These are phyloP conservation scores for Syncerus caffer DNA, from an alignment of 2,797 vertebrate genomes.

Conservation along the genomic window DNA sequence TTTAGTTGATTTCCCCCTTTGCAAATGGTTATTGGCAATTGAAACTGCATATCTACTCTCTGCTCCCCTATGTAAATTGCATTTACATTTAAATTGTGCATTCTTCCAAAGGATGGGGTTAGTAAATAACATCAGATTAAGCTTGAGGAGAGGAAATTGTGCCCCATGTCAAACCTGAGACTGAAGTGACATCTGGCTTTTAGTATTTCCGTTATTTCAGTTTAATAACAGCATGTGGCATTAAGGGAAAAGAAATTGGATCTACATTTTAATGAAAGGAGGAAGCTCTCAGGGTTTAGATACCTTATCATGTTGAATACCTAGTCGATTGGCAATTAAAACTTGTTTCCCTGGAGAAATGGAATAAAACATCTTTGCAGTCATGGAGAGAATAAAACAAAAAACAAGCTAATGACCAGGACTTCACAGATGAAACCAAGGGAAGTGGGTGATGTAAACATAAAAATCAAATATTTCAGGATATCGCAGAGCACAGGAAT, in stretches of 20 bases:
- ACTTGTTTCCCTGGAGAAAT: constrained; percentile 64
- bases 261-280: constrained; percentile 78
- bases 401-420: constrained; percentile 32
- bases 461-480: neutral
- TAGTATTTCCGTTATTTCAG: constrained; percentile 73
- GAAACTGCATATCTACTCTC: constrained; percentile 69
- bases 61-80: constrained; percentile 72
- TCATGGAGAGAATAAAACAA: neutral
- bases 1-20: constrained; percentile 62
- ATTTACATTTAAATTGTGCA: constrained; percentile 80
- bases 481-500: neutral
- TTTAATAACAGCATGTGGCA: constrained; percentile 74
- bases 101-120: constrained; percentile 71
- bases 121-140: constrained; percentile 76
- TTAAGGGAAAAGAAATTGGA: constrained; percentile 72
- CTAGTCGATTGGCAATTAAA: constrained; percentile 75
- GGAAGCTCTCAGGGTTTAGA: constrained; percentile 70
- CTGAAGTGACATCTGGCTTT: constrained; percentile 77
- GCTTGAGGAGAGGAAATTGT: constrained; percentile 72
- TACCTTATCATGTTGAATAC: constrained; percentile 76
- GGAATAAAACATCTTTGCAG: constrained; percentile 52
- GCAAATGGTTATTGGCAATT: constrained; percentile 71
- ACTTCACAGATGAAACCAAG: neutral
- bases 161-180: constrained; percentile 68
- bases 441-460: neutral